Conservation (phyloP, 2,113 vertebrate genomes). For the Pitta sordida region DNA sequence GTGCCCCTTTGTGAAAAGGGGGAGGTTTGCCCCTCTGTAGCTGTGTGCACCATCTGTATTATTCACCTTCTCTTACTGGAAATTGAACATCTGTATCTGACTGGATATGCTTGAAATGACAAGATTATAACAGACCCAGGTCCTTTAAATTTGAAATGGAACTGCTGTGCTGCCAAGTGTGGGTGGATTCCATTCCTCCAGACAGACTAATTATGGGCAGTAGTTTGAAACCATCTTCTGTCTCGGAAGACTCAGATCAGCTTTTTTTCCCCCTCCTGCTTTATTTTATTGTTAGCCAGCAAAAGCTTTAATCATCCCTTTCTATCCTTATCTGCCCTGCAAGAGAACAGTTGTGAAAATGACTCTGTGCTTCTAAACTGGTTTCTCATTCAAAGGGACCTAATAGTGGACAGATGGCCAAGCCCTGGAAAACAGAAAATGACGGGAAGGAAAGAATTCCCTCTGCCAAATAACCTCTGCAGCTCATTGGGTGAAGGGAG, state of each 20-base stretch:
- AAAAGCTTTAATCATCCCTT: conserved; percentile 6
- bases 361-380: background rate
- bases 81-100: background rate
- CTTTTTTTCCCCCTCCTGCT: background rate
- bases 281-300: background rate
- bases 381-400: background rate
- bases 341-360: background rate
- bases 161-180: background rate
- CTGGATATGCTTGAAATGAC: background rate
- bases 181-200: background rate
- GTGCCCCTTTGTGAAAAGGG: background rate
- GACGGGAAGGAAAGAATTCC: background rate
- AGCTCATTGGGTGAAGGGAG: background rate
- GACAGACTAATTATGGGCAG: background rate
- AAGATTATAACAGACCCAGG: background rate
- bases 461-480: background rate
- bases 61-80: background rate
- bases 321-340: background rate
- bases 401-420: conserved; percentile 36
- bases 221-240: background rate
- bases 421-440: background rate
- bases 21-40: background rate
- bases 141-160: background rate
- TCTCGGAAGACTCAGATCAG: background rate
- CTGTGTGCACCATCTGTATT: background rate